These are phyloP conservation scores for Acleris emargana DNA, from an alignment of 2,888 invertebrate genomes.

Conservation along the genomic window DNA sequence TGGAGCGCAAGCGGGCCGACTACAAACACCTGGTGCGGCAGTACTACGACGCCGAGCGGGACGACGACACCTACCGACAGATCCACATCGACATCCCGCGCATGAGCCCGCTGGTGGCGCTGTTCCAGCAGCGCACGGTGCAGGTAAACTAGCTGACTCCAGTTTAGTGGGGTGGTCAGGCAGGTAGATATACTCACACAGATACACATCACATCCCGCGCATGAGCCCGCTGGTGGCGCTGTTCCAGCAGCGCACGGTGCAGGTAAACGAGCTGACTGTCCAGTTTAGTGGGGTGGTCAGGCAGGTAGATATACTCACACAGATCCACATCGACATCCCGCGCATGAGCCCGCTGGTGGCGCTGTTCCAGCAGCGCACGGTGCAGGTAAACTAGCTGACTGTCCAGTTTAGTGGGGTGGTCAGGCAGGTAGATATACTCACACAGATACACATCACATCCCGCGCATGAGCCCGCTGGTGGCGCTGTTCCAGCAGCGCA, in stretches of 20 bases:
- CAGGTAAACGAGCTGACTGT: constrained; percentile 61
- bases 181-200: constrained; percentile 54
- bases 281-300: too few species aligned
- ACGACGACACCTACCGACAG: constrained; percentile 95
- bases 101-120: constrained; percentile 98
- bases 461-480: constrained; percentile 99
- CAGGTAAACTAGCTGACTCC: constrained; percentile 61
- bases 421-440: too few species aligned
- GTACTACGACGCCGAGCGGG: constrained; percentile 94
- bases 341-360: constrained; percentile 98
- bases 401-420: too few species aligned
- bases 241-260: constrained; percentile 98
- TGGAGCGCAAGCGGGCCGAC: constrained; percentile 96
- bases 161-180: too few species aligned
- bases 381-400: neutral
- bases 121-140: constrained; percentile 98
- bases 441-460: constrained; percentile 99
- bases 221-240: constrained; percentile 98
- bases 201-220: constrained; percentile 99
- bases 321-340: constrained; percentile 98
- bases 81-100: constrained; percentile 99
- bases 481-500: constrained; percentile 96
- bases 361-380: constrained; percentile 95
- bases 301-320: constrained; percentile 44
- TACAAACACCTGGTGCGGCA: constrained; percentile 98